phyloP scores from a whole-genome alignment of 1,140 invertebrate species.

The Bilobella aurantiaca region DNA sequence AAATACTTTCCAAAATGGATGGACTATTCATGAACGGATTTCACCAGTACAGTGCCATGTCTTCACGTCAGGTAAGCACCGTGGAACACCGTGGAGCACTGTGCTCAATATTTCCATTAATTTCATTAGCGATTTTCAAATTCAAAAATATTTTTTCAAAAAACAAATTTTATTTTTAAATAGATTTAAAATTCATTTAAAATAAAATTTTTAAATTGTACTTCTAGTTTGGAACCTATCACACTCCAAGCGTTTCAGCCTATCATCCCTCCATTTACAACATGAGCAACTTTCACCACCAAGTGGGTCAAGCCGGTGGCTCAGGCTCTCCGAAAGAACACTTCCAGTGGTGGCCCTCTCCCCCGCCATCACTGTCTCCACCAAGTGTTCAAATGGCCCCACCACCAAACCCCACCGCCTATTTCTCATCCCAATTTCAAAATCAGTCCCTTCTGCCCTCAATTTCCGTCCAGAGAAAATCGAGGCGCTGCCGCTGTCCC shows the following conservation, averaged over 20 bases:
- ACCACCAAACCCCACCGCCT: constrained; percentile 7
- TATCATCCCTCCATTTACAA: constrained; percentile 1
- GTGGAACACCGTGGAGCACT: too few relatives aligned
- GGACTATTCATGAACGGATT: constrained; percentile 31
- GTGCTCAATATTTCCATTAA: too few relatives aligned
- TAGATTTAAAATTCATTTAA: not conserved
- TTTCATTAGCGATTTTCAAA: too few relatives aligned
- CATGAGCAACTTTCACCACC: not conserved
- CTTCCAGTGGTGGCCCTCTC: constrained; percentile 32
- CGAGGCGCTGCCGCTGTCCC: constrained; percentile 34
- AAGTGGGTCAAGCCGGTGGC: not conserved
- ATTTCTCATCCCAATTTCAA: constrained; percentile 10
- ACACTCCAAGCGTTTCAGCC: not conserved
- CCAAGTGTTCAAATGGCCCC: constrained; percentile 9
- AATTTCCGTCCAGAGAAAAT: constrained; percentile 28
- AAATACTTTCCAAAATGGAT: constrained; percentile 21
- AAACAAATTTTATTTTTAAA: not conserved
- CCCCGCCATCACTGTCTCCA: constrained; percentile 13
- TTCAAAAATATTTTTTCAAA: not conserved
- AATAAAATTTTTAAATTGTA: not conserved
- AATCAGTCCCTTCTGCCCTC: constrained; percentile 13
- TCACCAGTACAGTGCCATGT: constrained; percentile 28
- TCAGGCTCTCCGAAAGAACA: constrained; percentile 19
- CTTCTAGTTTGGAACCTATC: constrained; percentile 1
- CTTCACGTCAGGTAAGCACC: constrained; percentile 29